phyloP scores from a whole-genome alignment of 2,888 invertebrate genomes.

The Agonopterix alstromeriana region DNA sequence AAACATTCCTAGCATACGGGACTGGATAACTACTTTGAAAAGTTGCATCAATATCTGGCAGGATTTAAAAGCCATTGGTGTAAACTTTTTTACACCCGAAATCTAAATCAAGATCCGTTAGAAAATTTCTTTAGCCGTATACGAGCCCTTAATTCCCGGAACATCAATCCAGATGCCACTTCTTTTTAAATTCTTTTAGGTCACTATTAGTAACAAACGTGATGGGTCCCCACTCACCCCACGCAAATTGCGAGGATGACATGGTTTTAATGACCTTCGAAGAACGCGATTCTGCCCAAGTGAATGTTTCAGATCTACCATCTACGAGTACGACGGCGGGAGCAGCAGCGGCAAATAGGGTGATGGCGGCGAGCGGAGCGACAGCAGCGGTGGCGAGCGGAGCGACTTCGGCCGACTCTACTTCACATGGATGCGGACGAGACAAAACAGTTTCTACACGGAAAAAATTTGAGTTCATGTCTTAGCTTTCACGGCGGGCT shows the following conservation, averaged over 20 bases:
- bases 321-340: not conserved
- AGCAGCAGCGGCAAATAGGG: not conserved
- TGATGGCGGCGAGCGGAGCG: not conserved
- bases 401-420: not conserved
- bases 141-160: conserved; percentile 11
- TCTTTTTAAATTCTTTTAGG: conserved; percentile 12
- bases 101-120: conserved; percentile 14
- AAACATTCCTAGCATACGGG: conserved; percentile 8
- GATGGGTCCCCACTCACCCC: conserved; percentile 8
- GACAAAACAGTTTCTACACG: not conserved
- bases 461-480: not conserved
- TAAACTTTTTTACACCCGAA: conserved; percentile 11
- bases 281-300: not conserved
- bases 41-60: conserved; percentile 9
- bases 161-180: conserved; percentile 12
- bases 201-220: conserved; percentile 10
- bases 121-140: conserved; percentile 14
- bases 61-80: conserved; percentile 6
- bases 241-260: conserved; percentile 5
- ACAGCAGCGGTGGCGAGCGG: not conserved
- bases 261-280: not conserved
- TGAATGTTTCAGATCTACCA: not conserved
- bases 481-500: conserved; percentile 1
- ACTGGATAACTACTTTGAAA: conserved; percentile 12
- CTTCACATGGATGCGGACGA: not conserved